Conservation (phyloP, 2,113 vertebrate genomes). For the Speoplatyrhinus poulsoni region DNA sequence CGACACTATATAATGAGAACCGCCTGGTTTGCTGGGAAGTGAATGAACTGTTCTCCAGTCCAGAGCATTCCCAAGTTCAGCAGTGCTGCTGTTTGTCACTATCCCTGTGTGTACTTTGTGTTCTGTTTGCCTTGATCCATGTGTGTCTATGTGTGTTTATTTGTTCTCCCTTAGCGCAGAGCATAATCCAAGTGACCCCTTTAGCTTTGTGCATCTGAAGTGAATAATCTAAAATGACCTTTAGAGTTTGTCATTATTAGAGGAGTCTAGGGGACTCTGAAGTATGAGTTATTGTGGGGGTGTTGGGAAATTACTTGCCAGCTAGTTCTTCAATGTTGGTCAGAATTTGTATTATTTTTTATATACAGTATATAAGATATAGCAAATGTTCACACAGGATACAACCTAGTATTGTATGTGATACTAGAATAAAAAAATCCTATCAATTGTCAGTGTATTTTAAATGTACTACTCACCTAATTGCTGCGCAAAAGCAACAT, state of each 20-base stretch:
- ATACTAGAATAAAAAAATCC: too few relatives aligned
- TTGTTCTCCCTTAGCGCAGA: neutral
- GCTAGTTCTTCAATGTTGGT: conserved; percentile 16
- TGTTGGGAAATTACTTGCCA: conserved; percentile 26
- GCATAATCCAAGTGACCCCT: conserved; percentile 7
- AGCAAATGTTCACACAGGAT: too few relatives aligned
- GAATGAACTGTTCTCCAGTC: neutral
- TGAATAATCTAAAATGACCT: conserved; percentile 26
- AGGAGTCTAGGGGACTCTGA: neutral
- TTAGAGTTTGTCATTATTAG: conserved; percentile 18
- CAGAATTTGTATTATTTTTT: neutral
- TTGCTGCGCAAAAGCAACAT: too few relatives aligned
- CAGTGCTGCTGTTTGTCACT: neutral
- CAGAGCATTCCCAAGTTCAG: conserved; percentile 13
- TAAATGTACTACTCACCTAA: too few relatives aligned
- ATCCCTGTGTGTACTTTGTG: conserved; percentile 16
- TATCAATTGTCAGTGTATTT: too few relatives aligned
- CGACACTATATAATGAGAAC: neutral
- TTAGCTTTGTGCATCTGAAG: conserved; percentile 1
- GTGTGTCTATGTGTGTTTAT: neutral
- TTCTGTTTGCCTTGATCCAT: neutral
- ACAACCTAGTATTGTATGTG: too few relatives aligned
- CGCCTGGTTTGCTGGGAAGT: neutral
- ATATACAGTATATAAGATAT: neutral
- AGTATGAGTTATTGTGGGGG: conserved; percentile 26